Conservation (phyloP, 2,888 invertebrate genomes). For the Blastobasis lacticolella region DNA sequence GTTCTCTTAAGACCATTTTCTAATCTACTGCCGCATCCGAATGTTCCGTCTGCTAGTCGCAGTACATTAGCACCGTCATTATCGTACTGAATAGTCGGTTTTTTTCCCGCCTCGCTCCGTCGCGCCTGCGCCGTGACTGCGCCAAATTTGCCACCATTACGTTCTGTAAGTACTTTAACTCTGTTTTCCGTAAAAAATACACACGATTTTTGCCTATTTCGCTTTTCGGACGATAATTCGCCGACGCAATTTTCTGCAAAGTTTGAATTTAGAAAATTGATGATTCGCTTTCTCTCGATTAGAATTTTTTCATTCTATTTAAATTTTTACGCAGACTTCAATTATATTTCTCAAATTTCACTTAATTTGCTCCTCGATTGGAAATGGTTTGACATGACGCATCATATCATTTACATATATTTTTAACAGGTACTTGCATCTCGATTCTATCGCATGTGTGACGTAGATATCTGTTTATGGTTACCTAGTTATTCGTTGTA, state of each 20-base stretch:
- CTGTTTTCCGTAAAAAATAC: slow-evolving; percentile 12
- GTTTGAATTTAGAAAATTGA: too few species aligned
- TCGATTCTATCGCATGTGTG: not conserved
- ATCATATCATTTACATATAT: not conserved
- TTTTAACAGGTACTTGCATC: not conserved
- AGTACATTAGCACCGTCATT: slow-evolving; percentile 17
- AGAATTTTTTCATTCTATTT: too few species aligned
- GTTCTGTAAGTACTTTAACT: slow-evolving; percentile 1
- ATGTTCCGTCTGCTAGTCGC: not conserved
- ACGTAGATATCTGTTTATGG: too few species aligned
- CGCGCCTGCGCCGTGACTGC: slow-evolving; percentile 41
- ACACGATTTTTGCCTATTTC: too few species aligned
- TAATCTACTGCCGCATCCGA: too few species aligned
- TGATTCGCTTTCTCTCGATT: too few species aligned
- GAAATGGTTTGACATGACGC: not conserved
- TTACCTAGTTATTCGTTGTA: too few species aligned
- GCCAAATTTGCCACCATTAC: slow-evolving; percentile 31
- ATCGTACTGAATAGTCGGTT: slow-evolving; percentile 36
- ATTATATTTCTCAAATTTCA: slow-evolving; percentile 4
- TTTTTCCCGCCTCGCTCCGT: slow-evolving; percentile 45
- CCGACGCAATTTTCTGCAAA: too few species aligned
- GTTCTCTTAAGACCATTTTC: too few species aligned
- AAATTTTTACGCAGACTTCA: too few species aligned
- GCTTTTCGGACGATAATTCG: too few species aligned
- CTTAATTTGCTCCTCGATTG: not conserved